Percentiles rank a stretch among this genome's conserved stretches.
phyloP scores from a whole-genome alignment of 2,113 vertebrate genomes.

The Siphamia tubifer region DNA sequence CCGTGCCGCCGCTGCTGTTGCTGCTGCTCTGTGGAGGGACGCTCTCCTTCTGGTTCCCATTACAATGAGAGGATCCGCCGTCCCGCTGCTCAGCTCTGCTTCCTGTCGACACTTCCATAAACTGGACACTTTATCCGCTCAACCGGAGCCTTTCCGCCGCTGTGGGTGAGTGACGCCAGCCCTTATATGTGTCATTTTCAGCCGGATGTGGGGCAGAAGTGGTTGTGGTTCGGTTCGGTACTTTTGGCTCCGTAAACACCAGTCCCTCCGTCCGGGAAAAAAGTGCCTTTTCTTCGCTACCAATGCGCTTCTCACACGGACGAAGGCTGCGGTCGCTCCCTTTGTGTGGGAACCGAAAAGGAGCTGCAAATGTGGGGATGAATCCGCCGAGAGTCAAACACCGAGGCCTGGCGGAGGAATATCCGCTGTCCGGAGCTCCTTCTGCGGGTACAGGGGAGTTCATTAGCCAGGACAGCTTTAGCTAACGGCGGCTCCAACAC shows the following conservation, averaged over 20 bases:
- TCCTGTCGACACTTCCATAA: background rate
- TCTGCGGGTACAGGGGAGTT: no score
- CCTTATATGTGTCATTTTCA: no score
- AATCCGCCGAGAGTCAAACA: background rate
- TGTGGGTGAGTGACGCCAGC: constrained; percentile 21
- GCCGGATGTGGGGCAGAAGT: no score
- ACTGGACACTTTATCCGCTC: background rate
- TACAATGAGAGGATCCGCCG: constrained; percentile 12
- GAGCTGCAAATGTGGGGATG: background rate
- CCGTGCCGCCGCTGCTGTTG: no score
- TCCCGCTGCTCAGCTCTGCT: background rate
- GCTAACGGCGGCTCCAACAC: constrained; percentile 16
- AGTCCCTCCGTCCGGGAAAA: no score
- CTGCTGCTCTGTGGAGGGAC: background rate
- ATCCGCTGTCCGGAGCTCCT: background rate
- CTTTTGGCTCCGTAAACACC: no score
- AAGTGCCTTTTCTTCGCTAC: no score
- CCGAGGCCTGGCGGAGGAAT: constrained; percentile 31
- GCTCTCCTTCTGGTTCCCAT: constrained; percentile 1
- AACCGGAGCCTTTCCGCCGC: background rate
- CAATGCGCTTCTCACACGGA: no score
- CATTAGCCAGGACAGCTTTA: no score
- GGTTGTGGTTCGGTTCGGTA: no score
- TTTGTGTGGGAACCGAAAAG: no score
- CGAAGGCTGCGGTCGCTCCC: no score